Percentiles rank a stretch among this genome's conserved stretches.
phyloP scores from a whole-genome alignment of 2,113 vertebrate genomes.

The Megaceryle torquata region DNA sequence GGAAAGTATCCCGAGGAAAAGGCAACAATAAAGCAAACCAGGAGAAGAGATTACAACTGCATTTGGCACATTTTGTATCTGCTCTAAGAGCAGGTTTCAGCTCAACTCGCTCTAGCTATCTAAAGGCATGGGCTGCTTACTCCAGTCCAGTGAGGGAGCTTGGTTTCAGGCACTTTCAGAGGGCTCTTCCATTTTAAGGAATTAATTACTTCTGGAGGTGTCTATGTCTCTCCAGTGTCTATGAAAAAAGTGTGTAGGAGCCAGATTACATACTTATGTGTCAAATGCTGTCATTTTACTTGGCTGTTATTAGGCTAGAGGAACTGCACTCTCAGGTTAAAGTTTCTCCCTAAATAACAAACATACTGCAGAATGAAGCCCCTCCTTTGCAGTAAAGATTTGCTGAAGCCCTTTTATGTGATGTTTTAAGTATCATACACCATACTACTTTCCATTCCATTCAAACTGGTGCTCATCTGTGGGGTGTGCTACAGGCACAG shows the following conservation, averaged over 20 bases:
- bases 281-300: neutral
- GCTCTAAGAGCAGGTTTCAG: neutral
- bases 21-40: neutral
- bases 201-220: neutral
- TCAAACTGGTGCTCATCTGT: neutral
- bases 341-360: neutral
- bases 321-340: neutral
- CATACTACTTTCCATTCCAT: neutral
- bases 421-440: neutral
- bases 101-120: neutral
- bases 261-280: neutral
- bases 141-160: neutral
- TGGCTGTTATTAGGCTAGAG: neutral
- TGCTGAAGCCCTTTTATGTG: neutral
- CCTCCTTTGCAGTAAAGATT: neutral
- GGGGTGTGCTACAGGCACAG: neutral
- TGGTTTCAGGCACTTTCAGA: neutral
- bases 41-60: neutral
- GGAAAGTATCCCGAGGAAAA: neutral
- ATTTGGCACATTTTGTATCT: neutral
- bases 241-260: neutral
- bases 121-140: neutral
- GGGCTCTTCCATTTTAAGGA: neutral
- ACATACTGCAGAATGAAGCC: neutral
- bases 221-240: neutral